Conservation (phyloP, 2,797 vertebrate species). For the Lateolabrax maculatus region DNA sequence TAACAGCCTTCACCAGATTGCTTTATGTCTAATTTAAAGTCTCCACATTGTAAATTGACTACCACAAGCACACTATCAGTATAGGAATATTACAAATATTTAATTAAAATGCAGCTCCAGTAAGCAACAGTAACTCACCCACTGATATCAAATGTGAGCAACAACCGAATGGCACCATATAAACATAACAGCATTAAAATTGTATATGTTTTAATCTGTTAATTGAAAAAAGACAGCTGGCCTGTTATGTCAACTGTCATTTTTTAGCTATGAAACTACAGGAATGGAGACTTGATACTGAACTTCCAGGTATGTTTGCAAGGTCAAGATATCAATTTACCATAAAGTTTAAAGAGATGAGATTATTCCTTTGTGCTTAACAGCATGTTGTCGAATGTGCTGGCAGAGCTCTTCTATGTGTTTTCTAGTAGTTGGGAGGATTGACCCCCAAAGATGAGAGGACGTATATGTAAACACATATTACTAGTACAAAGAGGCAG, state of each 20-base stretch:
- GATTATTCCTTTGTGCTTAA: slow-evolving; percentile 5
- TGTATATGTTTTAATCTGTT: not conserved
- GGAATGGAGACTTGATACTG: not conserved
- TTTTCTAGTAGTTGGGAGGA: slow-evolving; percentile 10
- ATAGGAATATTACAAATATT: not conserved
- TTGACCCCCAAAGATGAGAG: slow-evolving; percentile 46
- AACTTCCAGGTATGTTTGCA: not conserved
- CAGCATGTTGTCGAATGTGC: not conserved
- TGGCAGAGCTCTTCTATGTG: not conserved
- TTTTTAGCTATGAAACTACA: not conserved
- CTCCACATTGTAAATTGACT: not conserved
- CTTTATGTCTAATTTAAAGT: slow-evolving; percentile 1
- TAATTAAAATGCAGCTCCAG: not conserved
- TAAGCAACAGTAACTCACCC: not conserved
- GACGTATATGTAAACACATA: slow-evolving; percentile 37
- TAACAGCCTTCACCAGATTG: not conserved
- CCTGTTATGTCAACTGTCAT: not conserved
- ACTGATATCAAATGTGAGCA: not conserved
- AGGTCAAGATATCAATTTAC: not conserved
- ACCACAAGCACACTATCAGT: not conserved
- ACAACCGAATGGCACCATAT: not conserved
- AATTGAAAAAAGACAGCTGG: not conserved
- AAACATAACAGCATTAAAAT: not conserved
- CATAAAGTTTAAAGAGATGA: not conserved
- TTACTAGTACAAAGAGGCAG: slow-evolving; percentile 31